These are phyloP conservation scores for Piscicola geometra DNA, from an alignment of 2,888 invertebrate species.

Conservation along the genomic window DNA sequence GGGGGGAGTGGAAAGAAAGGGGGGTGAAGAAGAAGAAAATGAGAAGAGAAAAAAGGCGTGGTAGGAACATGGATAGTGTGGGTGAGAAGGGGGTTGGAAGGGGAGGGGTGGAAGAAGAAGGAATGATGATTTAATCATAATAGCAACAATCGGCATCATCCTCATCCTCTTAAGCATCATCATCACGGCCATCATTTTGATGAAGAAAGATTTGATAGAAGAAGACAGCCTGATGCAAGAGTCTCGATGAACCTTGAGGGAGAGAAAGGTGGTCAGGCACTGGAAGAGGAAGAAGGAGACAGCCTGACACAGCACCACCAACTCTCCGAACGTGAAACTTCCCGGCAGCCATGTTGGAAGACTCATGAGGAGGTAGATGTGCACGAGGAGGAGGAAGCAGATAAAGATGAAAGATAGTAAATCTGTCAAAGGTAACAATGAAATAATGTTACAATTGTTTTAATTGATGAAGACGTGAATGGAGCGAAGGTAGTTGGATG, in stretches of 20 bases:
- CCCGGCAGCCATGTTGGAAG: not conserved
- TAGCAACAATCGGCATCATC: too few species aligned
- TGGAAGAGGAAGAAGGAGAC: conserved; percentile 8
- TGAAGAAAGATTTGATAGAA: too few species aligned
- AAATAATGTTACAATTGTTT: not conserved
- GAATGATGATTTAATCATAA: too few species aligned
- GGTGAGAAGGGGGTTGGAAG: too few species aligned
- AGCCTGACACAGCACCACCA: conserved; percentile 17
- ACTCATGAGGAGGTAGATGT: not conserved
- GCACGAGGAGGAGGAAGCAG: not conserved
- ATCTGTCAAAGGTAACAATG: not conserved
- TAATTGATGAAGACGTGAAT: not conserved
- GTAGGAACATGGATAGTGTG: not conserved
- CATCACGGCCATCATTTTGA: too few species aligned
- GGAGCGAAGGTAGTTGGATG: too few species aligned
- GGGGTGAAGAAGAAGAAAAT: conserved; percentile 1
- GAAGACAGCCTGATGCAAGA: too few species aligned
- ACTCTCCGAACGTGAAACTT: conserved; percentile 31
- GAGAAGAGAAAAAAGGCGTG: not conserved
- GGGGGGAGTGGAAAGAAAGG: too few species aligned
- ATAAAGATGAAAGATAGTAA: conserved; percentile 3
- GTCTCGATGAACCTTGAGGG: not conserved
- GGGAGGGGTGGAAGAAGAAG: too few species aligned
- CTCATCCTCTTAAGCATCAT: too few species aligned
- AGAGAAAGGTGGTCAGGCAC: not conserved